Evolutionary conservation across 2,888 invertebrate species (phyloP).

Genomic region (Scrobipalpa atriplicella): DNA sequence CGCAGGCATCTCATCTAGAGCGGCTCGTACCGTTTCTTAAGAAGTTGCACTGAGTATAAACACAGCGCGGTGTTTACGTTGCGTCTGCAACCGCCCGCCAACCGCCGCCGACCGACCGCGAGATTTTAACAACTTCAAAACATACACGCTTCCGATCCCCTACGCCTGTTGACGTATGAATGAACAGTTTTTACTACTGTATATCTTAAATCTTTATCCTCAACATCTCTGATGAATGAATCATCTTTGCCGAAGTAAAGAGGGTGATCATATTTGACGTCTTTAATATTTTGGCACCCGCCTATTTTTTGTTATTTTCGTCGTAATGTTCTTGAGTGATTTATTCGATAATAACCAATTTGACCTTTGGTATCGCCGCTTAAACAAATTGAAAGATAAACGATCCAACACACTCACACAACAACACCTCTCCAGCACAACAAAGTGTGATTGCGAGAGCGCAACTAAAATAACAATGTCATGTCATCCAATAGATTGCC

Average conservation of each 20-base stretch:
- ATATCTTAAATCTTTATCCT: not conserved
- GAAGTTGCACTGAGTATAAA: constrained; percentile 67
- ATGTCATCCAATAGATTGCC: constrained; percentile 4
- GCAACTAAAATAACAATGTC: not conserved
- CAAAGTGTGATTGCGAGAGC: not conserved
- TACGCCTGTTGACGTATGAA: constrained; percentile 17
- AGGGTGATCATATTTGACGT: not conserved
- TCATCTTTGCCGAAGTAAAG: not conserved
- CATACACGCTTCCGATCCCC: constrained; percentile 18
- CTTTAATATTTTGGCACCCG: not conserved
- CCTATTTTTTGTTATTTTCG: not conserved
- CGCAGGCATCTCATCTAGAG: constrained; percentile 72
- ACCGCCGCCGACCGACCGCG: constrained; percentile 48
- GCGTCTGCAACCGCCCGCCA: constrained; percentile 47
- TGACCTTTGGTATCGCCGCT: not conserved
- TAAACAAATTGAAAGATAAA: constrained; percentile 2
- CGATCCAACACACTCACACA: not conserved
- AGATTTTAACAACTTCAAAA: constrained; percentile 53
- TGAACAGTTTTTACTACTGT: constrained; percentile 17
- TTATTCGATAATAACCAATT: not conserved
- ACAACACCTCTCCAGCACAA: not conserved
- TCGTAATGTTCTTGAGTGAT: constrained; percentile 8
- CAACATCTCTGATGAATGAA: not conserved
- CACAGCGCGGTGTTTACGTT: constrained; percentile 64
- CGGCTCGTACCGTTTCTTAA: constrained; percentile 70